These are phyloP conservation scores for Lycorma delicatula DNA, from an alignment of 1,140 invertebrate genomes.

Conservation along the genomic window DNA sequence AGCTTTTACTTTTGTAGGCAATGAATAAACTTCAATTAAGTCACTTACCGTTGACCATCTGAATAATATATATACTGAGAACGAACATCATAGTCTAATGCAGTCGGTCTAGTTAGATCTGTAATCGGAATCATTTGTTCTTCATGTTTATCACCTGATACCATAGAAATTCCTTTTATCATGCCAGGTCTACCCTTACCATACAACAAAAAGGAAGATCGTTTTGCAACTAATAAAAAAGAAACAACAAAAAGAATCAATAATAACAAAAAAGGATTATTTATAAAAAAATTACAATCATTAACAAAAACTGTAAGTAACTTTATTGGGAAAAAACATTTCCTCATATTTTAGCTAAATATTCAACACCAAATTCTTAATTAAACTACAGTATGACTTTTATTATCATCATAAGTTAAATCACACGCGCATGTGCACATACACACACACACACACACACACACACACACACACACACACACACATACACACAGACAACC, in stretches of 20 bases:
- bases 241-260: slow-evolving; percentile 24
- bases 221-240: slow-evolving; percentile 42
- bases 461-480: no score
- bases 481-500: no score
- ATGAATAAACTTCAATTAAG: no score
- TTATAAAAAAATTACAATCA: slow-evolving; percentile 11
- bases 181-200: slow-evolving; percentile 51
- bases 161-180: slow-evolving; percentile 50
- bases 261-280: slow-evolving; percentile 1
- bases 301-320: no score
- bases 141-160: slow-evolving; percentile 26
- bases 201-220: slow-evolving; percentile 51
- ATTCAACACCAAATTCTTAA: no score
- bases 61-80: slow-evolving; percentile 59
- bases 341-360: no score
- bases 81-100: slow-evolving; percentile 59
- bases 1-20: no score
- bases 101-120: slow-evolving; percentile 49
- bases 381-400: no score
- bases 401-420: no score
- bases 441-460: no score
- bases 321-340: no score
- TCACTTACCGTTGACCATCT: slow-evolving; percentile 39
- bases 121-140: slow-evolving; percentile 59
- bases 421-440: no score